phyloP scores from a whole-genome alignment of 1,140 invertebrate species.

The Atta texana region DNA sequence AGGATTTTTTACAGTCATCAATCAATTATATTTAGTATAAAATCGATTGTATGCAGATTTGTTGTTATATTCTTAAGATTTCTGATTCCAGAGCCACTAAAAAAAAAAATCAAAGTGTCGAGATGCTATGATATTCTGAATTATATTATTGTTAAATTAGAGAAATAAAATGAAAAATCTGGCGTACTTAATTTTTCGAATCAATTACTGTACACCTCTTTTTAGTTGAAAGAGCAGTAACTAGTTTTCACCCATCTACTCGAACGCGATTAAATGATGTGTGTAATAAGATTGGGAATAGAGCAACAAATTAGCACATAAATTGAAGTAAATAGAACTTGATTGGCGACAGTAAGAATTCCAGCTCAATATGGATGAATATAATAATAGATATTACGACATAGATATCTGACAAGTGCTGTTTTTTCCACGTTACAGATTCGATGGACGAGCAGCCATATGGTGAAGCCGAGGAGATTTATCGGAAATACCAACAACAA shows the following conservation, averaged over 20 bases:
- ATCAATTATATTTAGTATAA: background rate
- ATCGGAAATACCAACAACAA: conserved; percentile 83
- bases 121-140: background rate
- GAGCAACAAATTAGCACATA: conserved; percentile 10
- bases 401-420: conserved; percentile 1
- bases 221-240: background rate
- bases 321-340: conserved; percentile 14
- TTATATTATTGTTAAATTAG: background rate
- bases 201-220: background rate
- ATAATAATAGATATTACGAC: background rate
- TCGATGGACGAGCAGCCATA: conserved; percentile 80
- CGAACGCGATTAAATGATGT: background rate
- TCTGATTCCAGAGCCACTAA: background rate
- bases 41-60: background rate
- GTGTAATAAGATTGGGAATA: background rate
- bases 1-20: background rate
- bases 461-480: conserved; percentile 83
- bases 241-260: background rate
- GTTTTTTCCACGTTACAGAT: conserved; percentile 70
- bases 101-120: background rate
- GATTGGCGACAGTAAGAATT: background rate
- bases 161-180: background rate
- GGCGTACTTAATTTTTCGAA: background rate
- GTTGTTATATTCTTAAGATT: background rate
- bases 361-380: background rate